Percentiles rank a stretch among this genome's conserved stretches.
phyloP scores from a whole-genome alignment of 1,140 invertebrate species.

The Daktulosphaira vitifoliae region DNA sequence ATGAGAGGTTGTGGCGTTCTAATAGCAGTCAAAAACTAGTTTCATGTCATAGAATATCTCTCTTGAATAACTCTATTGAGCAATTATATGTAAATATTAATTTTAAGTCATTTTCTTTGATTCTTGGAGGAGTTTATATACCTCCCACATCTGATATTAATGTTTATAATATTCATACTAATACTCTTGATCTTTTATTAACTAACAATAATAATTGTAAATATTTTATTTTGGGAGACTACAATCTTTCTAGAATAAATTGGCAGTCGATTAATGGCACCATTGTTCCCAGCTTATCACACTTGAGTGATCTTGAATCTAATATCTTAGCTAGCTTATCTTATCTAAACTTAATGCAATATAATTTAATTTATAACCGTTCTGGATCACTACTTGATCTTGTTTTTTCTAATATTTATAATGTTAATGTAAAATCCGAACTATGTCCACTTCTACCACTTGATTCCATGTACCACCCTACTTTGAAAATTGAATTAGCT shows the following conservation, averaged over 20 bases:
- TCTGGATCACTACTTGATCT: too few relatives aligned
- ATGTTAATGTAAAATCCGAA: too few relatives aligned
- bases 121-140: background rate
- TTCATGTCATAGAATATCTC: background rate
- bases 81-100: too few relatives aligned
- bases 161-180: background rate
- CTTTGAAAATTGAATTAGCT: too few relatives aligned
- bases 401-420: too few relatives aligned
- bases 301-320: background rate
- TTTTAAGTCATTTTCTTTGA: too few relatives aligned
- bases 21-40: background rate
- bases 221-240: background rate
- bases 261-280: background rate
- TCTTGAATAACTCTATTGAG: background rate
- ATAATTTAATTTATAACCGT: too few relatives aligned
- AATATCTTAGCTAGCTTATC: background rate
- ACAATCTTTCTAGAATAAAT: background rate
- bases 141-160: background rate
- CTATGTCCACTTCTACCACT: too few relatives aligned
- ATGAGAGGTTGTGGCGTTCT: background rate
- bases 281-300: background rate
- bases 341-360: background rate
- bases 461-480: too few relatives aligned
- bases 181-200: constrained; percentile 4
- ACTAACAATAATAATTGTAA: background rate